Conservation (phyloP, 1,140 invertebrate species). For the Zaprionus nigranus region DNA sequence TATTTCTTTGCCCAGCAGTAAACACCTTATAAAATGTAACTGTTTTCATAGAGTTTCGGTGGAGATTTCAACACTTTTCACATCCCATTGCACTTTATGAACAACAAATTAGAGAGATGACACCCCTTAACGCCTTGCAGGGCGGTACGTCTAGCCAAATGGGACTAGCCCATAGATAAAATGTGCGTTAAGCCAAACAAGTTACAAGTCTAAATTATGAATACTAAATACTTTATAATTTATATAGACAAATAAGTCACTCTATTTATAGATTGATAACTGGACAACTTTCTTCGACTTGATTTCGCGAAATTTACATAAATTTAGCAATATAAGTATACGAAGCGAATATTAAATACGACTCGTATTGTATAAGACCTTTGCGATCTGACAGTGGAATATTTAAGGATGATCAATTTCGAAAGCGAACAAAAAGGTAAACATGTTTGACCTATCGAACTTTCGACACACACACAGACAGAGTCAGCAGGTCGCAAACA, state of each 20-base stretch:
- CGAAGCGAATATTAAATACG: conserved; percentile 21
- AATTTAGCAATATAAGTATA: conserved; percentile 31
- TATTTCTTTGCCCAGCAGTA: neutral
- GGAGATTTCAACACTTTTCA: conserved; percentile 11
- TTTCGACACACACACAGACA: conserved; percentile 14
- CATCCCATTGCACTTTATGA: neutral
- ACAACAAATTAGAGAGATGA: conserved; percentile 30
- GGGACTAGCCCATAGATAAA: conserved; percentile 5
- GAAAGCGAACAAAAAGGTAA: conserved; percentile 13
- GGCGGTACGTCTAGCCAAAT: conserved; percentile 27
- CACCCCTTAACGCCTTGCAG: neutral
- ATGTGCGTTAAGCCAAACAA: neutral
- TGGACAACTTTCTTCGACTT: conserved; percentile 3
- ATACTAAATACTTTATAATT: neutral
- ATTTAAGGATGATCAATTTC: conserved; percentile 22
- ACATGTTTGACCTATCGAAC: conserved; percentile 35
- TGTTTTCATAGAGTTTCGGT: neutral
- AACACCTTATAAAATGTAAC: neutral
- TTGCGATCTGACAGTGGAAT: conserved; percentile 2
- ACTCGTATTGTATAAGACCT: neutral
- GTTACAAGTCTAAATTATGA: conserved; percentile 1
- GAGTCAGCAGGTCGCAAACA: conserved; percentile 18
- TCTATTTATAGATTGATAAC: neutral
- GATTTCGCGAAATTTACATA: conserved; percentile 27
- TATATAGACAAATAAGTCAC: neutral